These are phyloP conservation scores for Xiphorhynchus elegans DNA, from an alignment of 2,113 vertebrate genomes.

Conservation along the genomic window DNA sequence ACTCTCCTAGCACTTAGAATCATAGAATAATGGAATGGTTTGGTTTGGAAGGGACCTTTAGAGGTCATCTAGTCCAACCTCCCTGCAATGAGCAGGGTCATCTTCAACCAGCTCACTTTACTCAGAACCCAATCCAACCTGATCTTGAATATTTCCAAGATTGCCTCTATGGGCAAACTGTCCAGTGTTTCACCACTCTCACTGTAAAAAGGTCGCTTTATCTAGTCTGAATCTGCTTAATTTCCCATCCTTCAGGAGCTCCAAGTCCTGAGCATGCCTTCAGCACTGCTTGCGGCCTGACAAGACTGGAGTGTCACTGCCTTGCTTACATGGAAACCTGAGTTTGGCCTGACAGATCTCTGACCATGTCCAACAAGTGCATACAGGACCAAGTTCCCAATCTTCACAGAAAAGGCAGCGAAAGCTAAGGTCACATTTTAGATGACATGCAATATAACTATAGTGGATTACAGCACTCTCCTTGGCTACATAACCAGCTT, in stretches of 20 bases:
- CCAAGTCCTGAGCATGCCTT: background rate
- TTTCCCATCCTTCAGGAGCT: background rate
- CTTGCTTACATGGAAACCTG: background rate
- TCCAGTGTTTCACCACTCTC: background rate
- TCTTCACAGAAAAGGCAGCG: background rate
- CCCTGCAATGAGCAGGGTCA: background rate
- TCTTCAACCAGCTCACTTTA: background rate
- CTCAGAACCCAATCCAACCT: background rate
- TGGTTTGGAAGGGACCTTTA: background rate
- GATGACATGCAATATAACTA: background rate
- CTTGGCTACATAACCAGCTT: background rate
- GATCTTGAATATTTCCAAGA: background rate
- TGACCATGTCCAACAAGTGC: accelerated
- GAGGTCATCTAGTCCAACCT: background rate
- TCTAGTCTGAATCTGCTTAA: background rate
- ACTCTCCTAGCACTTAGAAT: background rate
- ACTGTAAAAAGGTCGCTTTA: background rate
- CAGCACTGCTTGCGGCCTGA: background rate
- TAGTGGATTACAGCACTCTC: background rate
- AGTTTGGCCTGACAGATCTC: background rate
- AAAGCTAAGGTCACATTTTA: background rate
- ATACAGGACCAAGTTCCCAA: background rate
- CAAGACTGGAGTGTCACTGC: background rate
- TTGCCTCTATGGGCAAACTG: background rate
- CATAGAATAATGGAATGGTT: background rate